Evolutionary conservation across 2,113 vertebrate genomes (phyloP), one percentile per base, ranked within the genome.

Genomic region (Hiodon alosoides): DNA sequence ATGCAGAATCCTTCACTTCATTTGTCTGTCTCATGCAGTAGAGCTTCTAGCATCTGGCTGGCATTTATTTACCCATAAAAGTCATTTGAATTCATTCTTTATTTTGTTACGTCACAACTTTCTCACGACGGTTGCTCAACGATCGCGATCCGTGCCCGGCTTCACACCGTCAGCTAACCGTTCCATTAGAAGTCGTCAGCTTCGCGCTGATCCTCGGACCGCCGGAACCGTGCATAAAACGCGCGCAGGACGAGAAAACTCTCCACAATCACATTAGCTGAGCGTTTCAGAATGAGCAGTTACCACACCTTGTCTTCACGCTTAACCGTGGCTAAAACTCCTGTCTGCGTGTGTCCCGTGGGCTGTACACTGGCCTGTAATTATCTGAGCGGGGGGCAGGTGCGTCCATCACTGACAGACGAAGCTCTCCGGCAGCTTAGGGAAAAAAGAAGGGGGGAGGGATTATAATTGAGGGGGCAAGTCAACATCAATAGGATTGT

Each of bases 11-110:
- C 17, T 48, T 59, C 17, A 53, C 8, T 13, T 46, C 52, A 6
- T 70, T 54, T 65, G 3, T 3, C 62, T 46, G 54, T 65, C 9
- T 3, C 17, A 8, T 46, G 9, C 16, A 14, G n/a, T 8, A 65
- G 17, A 8, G 62, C 61, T 64, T n/a, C 16, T 17, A 64, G 61
- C n/a, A 17, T 31, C 17, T 31, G 31, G 31, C 31, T 31, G 31
- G 31, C 62, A 4, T 51, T 51, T 68, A 51, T 68, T 68, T 68
- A 68, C 50, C 51, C 66, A 9, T n/a, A 10, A 68, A 47, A 68
- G 31, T 62, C 31, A 62, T 62, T 62, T 31, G 31, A 31, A 31
- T 31, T 31, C 1, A 31, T 31, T 31, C 31, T 31, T 31, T 31
- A 31, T 31, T 31, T 31, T 31, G 31, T 31, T 31, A 31, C 31